These are phyloP conservation scores for Eulithis testata DNA, from an alignment of 2,888 invertebrate species.

Conservation along the genomic window DNA sequence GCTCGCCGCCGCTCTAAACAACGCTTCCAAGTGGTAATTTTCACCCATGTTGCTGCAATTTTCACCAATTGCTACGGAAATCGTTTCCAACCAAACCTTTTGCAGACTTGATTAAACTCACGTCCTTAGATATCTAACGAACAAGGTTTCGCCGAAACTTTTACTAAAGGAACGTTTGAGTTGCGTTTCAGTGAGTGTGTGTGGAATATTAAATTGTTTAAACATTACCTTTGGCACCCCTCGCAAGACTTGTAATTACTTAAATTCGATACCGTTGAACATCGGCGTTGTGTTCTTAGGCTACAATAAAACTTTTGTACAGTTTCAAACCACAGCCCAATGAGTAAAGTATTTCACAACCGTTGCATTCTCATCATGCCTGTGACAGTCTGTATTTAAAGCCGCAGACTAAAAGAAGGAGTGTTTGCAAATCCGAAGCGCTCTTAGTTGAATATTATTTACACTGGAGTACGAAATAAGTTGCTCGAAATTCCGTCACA, in stretches of 20 bases:
- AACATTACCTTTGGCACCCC: constrained; percentile 78
- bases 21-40: constrained; percentile 78
- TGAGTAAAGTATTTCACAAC: constrained; percentile 54
- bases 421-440: constrained; percentile 65
- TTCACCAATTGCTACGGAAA: constrained; percentile 78
- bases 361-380: constrained; percentile 38
- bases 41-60: constrained; percentile 81
- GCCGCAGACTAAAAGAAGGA: constrained; percentile 59
- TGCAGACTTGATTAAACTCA: constrained; percentile 80
- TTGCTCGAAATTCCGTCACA: constrained; percentile 74
- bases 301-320: constrained; percentile 47
- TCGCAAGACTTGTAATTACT: constrained; percentile 62
- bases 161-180: constrained; percentile 79
- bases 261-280: constrained; percentile 56
- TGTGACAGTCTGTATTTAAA: constrained; percentile 58
- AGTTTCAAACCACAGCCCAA: constrained; percentile 57
- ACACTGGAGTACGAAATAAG: constrained; percentile 73
- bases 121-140: constrained; percentile 81
- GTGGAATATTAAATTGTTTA: constrained; percentile 84
- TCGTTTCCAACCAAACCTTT: constrained; percentile 68
- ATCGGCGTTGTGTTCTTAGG: constrained; percentile 56
- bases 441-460: constrained; percentile 74
- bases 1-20: constrained; percentile 66
- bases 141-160: constrained; percentile 80
- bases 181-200: constrained; percentile 81